phyloP scores from a whole-genome alignment of 2,113 vertebrate genomes.

The Cinclus cinclus region DNA sequence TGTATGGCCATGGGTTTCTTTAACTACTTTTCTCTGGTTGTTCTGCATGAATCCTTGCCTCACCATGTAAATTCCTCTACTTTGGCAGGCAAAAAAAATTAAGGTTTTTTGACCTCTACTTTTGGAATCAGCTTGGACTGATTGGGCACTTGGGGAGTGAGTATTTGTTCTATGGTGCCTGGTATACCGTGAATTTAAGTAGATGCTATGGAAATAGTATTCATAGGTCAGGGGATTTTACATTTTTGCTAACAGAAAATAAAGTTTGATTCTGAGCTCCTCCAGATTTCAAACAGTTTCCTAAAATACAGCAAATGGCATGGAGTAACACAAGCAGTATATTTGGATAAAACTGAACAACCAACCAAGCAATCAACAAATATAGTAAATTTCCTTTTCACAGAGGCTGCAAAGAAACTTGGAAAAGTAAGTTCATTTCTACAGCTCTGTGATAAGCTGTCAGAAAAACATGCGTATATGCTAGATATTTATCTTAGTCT shows the following conservation, averaged over 20 bases:
- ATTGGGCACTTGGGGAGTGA: accelerated
- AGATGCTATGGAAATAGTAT: not conserved
- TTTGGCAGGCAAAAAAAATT: not conserved
- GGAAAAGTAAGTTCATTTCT: not conserved
- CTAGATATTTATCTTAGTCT: not conserved
- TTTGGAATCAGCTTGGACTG: not conserved
- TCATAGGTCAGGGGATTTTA: not conserved
- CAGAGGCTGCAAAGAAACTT: not conserved
- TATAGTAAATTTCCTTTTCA: not conserved
- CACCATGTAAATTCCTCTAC: not conserved
- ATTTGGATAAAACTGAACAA: not conserved
- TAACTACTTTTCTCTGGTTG: not conserved
- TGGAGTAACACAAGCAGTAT: not conserved
- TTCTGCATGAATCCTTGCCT: not conserved
- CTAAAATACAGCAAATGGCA: not conserved
- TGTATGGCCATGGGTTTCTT: not conserved
- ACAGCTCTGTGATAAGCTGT: not conserved
- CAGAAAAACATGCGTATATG: not conserved
- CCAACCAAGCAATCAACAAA: not conserved
- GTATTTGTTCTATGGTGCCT: not conserved
- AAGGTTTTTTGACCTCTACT: not conserved
- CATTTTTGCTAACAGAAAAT: not conserved
- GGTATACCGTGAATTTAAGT: not conserved
- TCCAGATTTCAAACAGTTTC: not conserved
- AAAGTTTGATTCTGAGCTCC: not conserved